Evolutionary conservation across 2,797 vertebrate genomes (phyloP).

Genomic region (Sardinella longiceps): DNA sequence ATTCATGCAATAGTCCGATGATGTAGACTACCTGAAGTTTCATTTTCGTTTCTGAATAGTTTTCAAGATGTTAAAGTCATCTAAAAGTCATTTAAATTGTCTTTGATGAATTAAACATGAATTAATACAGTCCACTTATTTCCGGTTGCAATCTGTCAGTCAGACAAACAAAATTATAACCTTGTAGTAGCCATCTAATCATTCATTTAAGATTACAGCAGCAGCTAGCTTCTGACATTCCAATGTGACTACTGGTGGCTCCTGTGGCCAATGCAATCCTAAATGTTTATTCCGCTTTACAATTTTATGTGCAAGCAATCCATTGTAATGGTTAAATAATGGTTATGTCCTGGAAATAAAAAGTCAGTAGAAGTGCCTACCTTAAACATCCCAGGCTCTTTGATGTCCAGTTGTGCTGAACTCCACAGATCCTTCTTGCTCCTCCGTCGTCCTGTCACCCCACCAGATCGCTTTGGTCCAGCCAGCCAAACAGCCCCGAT

Average conservation of each 20-base stretch:
- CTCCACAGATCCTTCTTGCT: slow-evolving; percentile 64
- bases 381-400: slow-evolving; percentile 92
- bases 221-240: too few species aligned
- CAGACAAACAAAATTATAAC: too few species aligned
- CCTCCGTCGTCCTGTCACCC: slow-evolving; percentile 60
- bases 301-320: too few species aligned
- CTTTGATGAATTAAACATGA: neutral
- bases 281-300: too few species aligned
- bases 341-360: too few species aligned
- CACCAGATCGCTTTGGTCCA: slow-evolving; percentile 71
- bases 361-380: slow-evolving; percentile 67
- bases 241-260: too few species aligned
- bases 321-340: too few species aligned
- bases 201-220: too few species aligned
- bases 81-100: neutral
- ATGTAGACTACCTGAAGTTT: neutral
- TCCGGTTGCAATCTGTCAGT: too few species aligned
- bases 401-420: slow-evolving; percentile 81
- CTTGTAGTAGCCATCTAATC: too few species aligned
- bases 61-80: neutral
- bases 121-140: too few species aligned
- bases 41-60: neutral
- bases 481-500: slow-evolving; percentile 89
- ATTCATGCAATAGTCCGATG: neutral
- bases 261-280: too few species aligned